phyloP scores from a whole-genome alignment of 2,113 vertebrate genomes.

The Tichodroma muraria region DNA sequence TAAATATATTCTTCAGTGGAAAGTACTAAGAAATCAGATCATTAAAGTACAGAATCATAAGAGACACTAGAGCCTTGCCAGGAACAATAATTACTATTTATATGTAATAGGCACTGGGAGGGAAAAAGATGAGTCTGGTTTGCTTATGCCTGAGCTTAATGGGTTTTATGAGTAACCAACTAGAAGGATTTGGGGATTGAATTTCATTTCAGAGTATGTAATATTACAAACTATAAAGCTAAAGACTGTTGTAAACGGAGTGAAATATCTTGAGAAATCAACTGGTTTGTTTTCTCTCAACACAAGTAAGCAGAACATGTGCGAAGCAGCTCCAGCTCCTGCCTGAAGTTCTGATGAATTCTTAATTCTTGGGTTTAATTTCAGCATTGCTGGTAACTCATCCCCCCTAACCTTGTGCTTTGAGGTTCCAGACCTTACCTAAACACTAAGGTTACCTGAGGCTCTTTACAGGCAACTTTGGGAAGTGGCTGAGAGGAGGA shows the following conservation, averaged over 20 bases:
- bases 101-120: constrained; percentile 49
- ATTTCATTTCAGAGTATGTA: constrained; percentile 49
- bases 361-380: not conserved
- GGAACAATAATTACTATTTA: constrained; percentile 63
- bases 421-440: not conserved
- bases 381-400: not conserved
- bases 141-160: constrained; percentile 54
- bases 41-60: constrained; percentile 53
- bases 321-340: not conserved
- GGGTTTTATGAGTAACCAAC: constrained; percentile 45
- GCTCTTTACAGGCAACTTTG: not conserved
- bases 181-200: constrained; percentile 49
- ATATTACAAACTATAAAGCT: constrained; percentile 34
- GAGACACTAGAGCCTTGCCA: constrained; percentile 52
- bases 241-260: constrained; percentile 5
- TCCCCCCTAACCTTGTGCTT: not conserved
- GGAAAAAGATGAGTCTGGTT: constrained; percentile 42
- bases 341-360: not conserved
- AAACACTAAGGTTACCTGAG: not conserved
- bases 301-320: not conserved
- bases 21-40: constrained; percentile 54
- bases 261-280: constrained; percentile 67
- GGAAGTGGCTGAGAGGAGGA: not conserved
- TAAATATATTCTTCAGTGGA: constrained; percentile 53
- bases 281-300: constrained; percentile 28